Percentiles rank a stretch among this genome's conserved stretches.
Evolutionary conservation across 2,797 vertebrate genomes (phyloP).

Genomic region (Falco novaeseelandiae): DNA sequence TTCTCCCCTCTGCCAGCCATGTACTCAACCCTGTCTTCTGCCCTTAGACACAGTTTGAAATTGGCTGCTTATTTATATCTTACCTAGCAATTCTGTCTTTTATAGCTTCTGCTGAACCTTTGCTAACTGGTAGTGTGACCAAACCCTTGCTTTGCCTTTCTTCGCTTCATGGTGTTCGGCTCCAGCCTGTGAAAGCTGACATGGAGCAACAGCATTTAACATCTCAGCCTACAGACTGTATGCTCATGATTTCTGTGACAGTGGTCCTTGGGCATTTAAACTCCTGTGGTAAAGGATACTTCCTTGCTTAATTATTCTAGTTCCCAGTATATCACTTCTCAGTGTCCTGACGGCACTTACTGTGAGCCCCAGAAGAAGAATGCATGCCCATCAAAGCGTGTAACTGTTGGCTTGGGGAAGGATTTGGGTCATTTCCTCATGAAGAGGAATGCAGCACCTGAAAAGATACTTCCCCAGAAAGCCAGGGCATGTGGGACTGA

Average conservation of each 20-base stretch:
- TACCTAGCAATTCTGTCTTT: background rate
- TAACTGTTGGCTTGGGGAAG: background rate
- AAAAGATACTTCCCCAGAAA: background rate
- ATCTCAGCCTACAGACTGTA: background rate
- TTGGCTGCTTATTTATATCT: background rate
- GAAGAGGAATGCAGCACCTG: background rate
- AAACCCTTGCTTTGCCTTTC: background rate
- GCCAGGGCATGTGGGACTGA: background rate
- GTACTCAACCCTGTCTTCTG: background rate
- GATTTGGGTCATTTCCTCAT: background rate
- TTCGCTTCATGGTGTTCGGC: background rate
- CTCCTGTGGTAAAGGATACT: background rate
- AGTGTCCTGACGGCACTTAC: background rate
- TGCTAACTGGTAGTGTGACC: background rate
- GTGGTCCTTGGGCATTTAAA: background rate
- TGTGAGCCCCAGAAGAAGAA: background rate
- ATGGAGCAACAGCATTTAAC: background rate
- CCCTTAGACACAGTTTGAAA: background rate
- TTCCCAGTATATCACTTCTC: slow-evolving; percentile 12
- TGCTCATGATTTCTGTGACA: background rate
- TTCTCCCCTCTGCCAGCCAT: background rate
- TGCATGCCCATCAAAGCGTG: background rate
- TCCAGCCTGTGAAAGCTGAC: background rate
- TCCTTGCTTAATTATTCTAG: background rate
- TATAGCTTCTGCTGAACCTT: background rate